Base-by-base conservation (phyloP, 2,888 invertebrate species). In the Drosophila anomelani region DNA sequence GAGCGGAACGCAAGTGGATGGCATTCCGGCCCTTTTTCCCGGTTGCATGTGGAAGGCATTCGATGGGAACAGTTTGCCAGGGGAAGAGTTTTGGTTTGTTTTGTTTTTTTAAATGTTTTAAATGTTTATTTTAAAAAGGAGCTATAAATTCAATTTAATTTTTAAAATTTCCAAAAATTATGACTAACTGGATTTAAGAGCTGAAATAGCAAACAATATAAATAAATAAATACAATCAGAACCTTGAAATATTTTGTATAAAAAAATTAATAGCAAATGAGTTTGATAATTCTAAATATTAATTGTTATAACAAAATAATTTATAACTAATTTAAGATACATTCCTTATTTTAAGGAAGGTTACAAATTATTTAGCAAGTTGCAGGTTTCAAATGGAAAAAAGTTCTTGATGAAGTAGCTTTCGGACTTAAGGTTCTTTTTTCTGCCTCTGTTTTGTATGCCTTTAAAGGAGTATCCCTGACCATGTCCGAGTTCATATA, bases 21-120 rank as follows among this genome's bases (percentile, higher is more conserved):
- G 34, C 20, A 4, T 9, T 51, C 20, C 20, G 4, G 34, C 5
- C 51, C 29, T 29, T 51, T 34, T 51, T 17, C 29, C 29, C 29
- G 47, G 12, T 47, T 29, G 12, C 47, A n/a, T 17, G 51, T 64
- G 67, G 68, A 64, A 15, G 39, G 26, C 26, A 49, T 49, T 4
- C 58, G 9, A 2, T 34, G 34, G 54, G 88, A 85, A 82, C 85
- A 85, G 70, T 23, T 26, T 12, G 13, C 4, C 1, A 12, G 0
- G n/a, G 58, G 58, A 59, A 59, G 54, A 59, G 29, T 53, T 53
- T 34, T 29, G 4, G 23, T 34, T 1, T 32, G 1, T 32, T 32
- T 10, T 10, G 10, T 5, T 47, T 47, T 6, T 7, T 7, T n/a
- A 0, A n/a, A n/a, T n/a, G 12, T 6, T 17, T n/a, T 3, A 17